Base-by-base conservation (phyloP, 2,113 vertebrate genomes). In the Ammodytes marinus region DNA sequence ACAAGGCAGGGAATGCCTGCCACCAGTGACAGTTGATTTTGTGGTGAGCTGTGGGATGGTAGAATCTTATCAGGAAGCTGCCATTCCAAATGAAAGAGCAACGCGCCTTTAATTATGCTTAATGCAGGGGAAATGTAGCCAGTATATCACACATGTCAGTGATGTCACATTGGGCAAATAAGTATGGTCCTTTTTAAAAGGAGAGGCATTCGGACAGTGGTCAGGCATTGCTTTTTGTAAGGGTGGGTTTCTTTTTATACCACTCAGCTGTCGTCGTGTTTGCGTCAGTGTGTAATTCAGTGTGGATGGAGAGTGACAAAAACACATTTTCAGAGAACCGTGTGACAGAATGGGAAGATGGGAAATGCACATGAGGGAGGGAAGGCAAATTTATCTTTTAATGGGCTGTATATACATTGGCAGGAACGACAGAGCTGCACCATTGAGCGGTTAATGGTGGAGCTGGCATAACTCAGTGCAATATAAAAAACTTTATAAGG, bases 41-140 rank as follows among this genome's bases (percentile, higher is more conserved):
- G 77, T 69, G 3, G 45, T 78, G 69, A 58, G 71, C 55, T 71
- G 72, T 60, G 54, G 49, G 27, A 57, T 78, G 77, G 61, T 79
- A 54, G 10, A 19, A 54, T 79, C 68, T 85, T 83, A 88, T 83
- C 81, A 87, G 71, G 65, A 66, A 55, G 66, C 82, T 76, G 79
- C 76, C 79, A 79, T 60, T 80, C 71, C 53, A 64, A 79, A 47
- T 39, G 37, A 82, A 66, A 55, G 57, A 49, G 59, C 60, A 50
- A 52, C n/a, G n/a, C 11, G 73, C 39, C 45, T 74, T 85, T 89
- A 87, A 92, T 91, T 89, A 80, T 6, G 37, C 66, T 76, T 79
- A 86, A 86, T 89, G 61, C 58, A 64, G 58, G 14, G 10, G 37
- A 77, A 60, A 75, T n/a, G 17, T 13, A 64, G 70, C 52, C 77